A percentile compares a stretch with the other conserved stretches of the same genome.
Conservation (phyloP, 2,797 vertebrate species). For the Phyllotis vaccarum region DNA sequence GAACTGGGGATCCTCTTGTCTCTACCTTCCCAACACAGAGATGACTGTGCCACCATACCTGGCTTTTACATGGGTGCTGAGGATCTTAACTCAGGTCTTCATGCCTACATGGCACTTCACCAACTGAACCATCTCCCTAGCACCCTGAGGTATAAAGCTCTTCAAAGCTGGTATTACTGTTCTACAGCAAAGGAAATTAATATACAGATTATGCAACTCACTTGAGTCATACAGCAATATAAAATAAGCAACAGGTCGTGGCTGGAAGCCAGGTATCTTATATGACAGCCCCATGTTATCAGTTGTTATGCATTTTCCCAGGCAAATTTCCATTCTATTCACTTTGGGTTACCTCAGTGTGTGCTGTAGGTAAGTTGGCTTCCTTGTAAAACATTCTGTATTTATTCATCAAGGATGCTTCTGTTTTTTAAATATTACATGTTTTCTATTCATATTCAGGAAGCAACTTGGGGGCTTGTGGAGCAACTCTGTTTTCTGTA, state of each 20-base stretch:
- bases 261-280: background rate
- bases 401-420: background rate
- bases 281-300: background rate
- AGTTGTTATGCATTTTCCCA: background rate
- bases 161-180: background rate
- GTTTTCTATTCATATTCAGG: background rate
- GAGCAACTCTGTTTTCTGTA: background rate
- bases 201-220: background rate
- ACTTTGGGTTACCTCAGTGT: background rate
- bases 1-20: background rate
- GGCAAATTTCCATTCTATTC: background rate
- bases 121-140: background rate
- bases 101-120: too few species aligned
- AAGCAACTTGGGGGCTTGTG: background rate
- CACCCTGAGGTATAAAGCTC: background rate
- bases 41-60: background rate
- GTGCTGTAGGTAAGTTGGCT: background rate
- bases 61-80: background rate
- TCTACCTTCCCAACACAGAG: background rate
- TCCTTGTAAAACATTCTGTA: background rate
- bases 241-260: background rate
- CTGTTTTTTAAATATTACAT: background rate
- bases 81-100: background rate
- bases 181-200: slow-evolving; percentile 45
- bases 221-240: background rate